Evolutionary conservation across 1,140 invertebrate species (phyloP).

Genomic region (Pectinophora gossypiella): DNA sequence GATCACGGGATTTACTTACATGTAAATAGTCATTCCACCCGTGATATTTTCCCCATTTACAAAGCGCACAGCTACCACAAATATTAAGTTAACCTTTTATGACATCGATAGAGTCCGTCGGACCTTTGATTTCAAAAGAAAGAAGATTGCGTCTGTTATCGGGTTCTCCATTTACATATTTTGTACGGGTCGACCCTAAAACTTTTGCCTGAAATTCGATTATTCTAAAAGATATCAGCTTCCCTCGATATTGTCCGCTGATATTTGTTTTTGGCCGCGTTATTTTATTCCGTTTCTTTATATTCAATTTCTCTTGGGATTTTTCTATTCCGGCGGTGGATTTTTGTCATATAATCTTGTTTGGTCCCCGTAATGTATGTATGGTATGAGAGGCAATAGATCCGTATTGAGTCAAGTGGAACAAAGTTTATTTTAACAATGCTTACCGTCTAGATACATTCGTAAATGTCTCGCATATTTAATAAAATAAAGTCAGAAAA

Average conservation of each 20-base stretch:
- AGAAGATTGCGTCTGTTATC: conserved; percentile 3
- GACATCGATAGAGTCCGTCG: neutral
- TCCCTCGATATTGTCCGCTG: neutral
- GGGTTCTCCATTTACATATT: neutral
- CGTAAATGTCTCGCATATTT: no score
- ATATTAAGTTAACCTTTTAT: neutral
- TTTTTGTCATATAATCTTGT: neutral
- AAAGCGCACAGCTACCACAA: no score
- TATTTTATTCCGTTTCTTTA: neutral
- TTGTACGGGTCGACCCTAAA: neutral
- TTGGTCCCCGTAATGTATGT: neutral
- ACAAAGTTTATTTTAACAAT: no score
- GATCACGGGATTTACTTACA: no score
- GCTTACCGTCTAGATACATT: no score
- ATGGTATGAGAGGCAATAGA: no score
- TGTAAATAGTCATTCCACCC: no score
- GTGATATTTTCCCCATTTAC: no score
- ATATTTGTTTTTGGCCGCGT: neutral
- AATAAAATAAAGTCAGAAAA: no score
- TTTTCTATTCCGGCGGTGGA: neutral
- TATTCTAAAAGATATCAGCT: conserved; percentile 4
- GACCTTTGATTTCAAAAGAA: neutral
- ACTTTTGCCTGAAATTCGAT: neutral
- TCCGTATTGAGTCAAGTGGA: no score
- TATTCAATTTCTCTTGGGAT: conserved; percentile 5